Base-by-base conservation (phyloP, 2,797 vertebrate genomes). In the Microctenopoma stevenorrisi region DNA sequence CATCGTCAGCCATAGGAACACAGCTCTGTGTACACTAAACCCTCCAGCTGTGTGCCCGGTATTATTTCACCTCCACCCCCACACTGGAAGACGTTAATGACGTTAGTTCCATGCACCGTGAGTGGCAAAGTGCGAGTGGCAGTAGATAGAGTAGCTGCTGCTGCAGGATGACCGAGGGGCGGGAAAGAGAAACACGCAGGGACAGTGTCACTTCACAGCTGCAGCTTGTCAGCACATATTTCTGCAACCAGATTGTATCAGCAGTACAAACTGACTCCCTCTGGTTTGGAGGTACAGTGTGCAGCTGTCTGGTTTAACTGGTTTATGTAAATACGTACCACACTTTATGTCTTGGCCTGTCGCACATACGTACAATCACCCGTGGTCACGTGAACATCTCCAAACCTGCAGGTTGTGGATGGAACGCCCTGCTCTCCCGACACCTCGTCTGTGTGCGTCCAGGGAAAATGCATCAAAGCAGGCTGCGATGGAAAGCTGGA, bases 391-490 rank as follows among this genome's bases (percentile, higher is more conserved):
- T 22, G 14, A 1, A 50, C 50, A 26, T 35, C 8, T 65, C 28
- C 2, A 25, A 56, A 30, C 59, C 2, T 65, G 15, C 86, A 98
- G 98, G 98, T 99, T n/a, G 96, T 99, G 74, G 98, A 99, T 0
- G 98, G 98, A 46, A 99, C 98, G 0, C 95, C 93, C 1, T 99
- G 98, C 50, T 94, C 96, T 16, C 98, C 97, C 0, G 97, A 99
- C 86, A 97, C 96, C 66, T 95, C 97, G 1, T 96, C 95, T 0
- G 82, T 99, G 56, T 99, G 98, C 0, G 97, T 99, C 63, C 97
- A 98, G 90, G 98, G 98, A 26, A 97, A 95, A 52, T 99, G 98
- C 88, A 96, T 98, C 87, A 98, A 97, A 80, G 97, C 97, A 0
- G 97, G 98, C 51, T 99, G 98, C 0, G 98, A 99, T 0, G 93